Base-by-base conservation (phyloP, 2,888 invertebrate species). In the Acanthosoma haemorrhoidale region DNA sequence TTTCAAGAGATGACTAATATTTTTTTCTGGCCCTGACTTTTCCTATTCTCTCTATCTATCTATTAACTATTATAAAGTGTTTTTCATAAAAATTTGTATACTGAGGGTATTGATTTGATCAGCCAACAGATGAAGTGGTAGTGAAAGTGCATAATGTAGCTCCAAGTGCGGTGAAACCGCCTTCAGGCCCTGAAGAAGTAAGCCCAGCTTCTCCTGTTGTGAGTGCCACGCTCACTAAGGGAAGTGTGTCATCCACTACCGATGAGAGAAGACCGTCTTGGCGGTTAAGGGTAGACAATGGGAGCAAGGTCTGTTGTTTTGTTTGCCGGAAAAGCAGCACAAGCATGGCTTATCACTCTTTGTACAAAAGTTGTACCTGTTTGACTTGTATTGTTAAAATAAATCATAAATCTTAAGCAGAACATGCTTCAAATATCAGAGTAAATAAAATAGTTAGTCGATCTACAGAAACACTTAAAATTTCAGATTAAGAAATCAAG, bases 231-330 rank as follows among this genome's bases (percentile, higher is more conserved):
- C 75, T 81, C 75, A 76, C 81, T 74, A 81, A 83, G 59, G 83
- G 83, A 68, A 72, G 75, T 18, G 71, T 71, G 21, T 70, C 71
- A 60, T 70, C 74, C 57, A 70, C 72, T 63, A 70, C 74, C 75
- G 84, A 84, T 76, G 94, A 94, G 82, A 87, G 93, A 76, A 88
- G 94, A 79, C 94, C 94, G 43, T 94, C 94, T 77, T 94, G 94
- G 94, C 88, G 94, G 81, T 86, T 94, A 78, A 88, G 90, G 80
- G 89, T 93, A 82, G 93, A 94, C 85, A 90, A 91, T 81, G 85
- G 88, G 81, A 91, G 90, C 84, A 94, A 94, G 92, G 93, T 93
- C 51, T 67, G 67, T 36, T 29, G 29, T 51, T 34, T 64, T n/a
- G n/a, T n/a, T n/a, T n/a, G n/a, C n/a, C n/a, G n/a, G n/a, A n/a